These are phyloP conservation scores for Actenoides lindsayi DNA, from an alignment of 2,113 vertebrate genomes.

Conservation along the genomic window DNA sequence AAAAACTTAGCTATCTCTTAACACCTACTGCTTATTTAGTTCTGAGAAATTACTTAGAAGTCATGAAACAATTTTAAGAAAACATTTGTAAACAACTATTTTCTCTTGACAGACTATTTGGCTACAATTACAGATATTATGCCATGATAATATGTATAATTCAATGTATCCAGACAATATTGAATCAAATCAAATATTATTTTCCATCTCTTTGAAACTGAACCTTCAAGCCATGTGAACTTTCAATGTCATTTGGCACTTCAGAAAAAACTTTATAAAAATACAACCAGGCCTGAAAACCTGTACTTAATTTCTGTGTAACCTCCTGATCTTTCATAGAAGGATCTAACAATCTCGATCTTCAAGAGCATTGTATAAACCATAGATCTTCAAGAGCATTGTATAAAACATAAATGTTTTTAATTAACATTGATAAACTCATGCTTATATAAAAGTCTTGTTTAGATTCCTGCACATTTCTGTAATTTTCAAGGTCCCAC, in stretches of 20 bases:
- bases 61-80: slow-evolving; percentile 22
- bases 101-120: slow-evolving; percentile 57
- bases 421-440: neutral
- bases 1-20: slow-evolving; percentile 4
- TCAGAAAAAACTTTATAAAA: neutral
- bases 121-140: slow-evolving; percentile 48
- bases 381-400: neutral
- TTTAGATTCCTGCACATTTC: neutral
- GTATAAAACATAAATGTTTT: neutral
- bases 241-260: slow-evolving; percentile 9
- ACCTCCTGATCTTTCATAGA: neutral
- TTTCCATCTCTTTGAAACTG: slow-evolving; percentile 17
- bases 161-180: slow-evolving; percentile 6
- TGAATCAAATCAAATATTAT: slow-evolving; percentile 16
- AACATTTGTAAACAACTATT: slow-evolving; percentile 26
- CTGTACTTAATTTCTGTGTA: neutral
- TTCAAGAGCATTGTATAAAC: neutral
- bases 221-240: neutral
- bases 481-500: neutral
- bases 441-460: neutral
- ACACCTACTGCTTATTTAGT: neutral
- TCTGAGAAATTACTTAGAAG: slow-evolving; percentile 26
- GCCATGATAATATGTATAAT: slow-evolving; percentile 29
- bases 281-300: neutral
- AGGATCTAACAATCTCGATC: neutral